A percentile compares a stretch with the other conserved stretches of the same genome.
Evolutionary conservation across 1,140 invertebrate genomes (phyloP).

Genomic region (Trinorchestia longiramus): DNA sequence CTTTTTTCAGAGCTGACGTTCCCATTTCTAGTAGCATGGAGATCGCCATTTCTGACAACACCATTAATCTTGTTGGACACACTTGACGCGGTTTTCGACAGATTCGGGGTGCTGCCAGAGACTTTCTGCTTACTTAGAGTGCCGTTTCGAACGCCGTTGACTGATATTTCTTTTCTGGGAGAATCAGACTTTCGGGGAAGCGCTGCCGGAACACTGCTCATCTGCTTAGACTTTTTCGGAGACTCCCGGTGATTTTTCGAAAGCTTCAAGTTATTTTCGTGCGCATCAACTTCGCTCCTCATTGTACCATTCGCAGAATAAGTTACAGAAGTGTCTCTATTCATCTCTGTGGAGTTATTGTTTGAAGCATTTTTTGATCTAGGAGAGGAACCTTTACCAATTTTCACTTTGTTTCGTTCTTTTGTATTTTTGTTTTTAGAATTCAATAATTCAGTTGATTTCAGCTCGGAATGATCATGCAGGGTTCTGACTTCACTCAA

Average conservation of each 20-base stretch:
- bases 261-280: background rate
- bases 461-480: background rate
- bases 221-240: background rate
- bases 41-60: background rate
- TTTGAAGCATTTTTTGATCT: background rate
- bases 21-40: background rate
- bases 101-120: constrained; percentile 14
- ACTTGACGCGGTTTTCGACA: background rate
- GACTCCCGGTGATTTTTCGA: background rate
- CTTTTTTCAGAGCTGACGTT: background rate
- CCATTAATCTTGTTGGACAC: background rate
- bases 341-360: background rate
- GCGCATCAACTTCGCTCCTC: background rate
- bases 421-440: background rate
- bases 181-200: background rate
- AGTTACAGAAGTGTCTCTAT: background rate
- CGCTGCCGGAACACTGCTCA: background rate
- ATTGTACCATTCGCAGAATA: background rate
- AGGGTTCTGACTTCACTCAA: background rate
- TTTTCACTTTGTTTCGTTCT: background rate
- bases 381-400: background rate
- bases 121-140: background rate
- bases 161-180: background rate
- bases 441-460: background rate
- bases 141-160: background rate